Evolutionary conservation across 2,888 invertebrate genomes (phyloP).

Genomic region (Dolomedes plantarius): DNA sequence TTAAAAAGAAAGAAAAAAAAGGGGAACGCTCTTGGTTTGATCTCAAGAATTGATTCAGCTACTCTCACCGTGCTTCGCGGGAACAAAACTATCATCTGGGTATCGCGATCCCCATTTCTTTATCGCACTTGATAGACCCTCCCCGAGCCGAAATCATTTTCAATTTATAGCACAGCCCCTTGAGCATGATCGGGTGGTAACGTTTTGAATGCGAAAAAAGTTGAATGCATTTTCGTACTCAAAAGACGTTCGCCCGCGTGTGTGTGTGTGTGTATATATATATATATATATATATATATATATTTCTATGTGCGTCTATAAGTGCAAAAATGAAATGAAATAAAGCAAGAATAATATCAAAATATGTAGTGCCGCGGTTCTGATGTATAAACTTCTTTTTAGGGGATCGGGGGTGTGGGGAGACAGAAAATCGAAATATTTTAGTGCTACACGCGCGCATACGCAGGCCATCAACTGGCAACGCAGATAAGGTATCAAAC

Average conservation of each 20-base stretch:
- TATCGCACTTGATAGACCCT: too few species aligned
- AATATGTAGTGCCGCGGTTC: constrained; percentile 45
- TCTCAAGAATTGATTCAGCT: too few species aligned
- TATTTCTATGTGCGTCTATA: neutral
- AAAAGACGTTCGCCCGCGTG: constrained; percentile 9
- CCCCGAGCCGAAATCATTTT: neutral
- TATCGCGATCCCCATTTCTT: too few species aligned
- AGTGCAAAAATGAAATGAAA: constrained; percentile 39
- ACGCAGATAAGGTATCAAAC: constrained; percentile 50
- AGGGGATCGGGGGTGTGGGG: neutral
- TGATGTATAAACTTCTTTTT: constrained; percentile 2
- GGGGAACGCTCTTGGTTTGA: too few species aligned
- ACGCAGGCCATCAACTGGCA: constrained; percentile 41
- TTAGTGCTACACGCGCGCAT: constrained; percentile 47
- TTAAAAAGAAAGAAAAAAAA: too few species aligned
- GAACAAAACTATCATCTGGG: too few species aligned
- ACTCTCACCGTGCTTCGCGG: too few species aligned
- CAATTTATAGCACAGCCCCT: constrained; percentile 23
- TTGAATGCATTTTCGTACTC: constrained; percentile 16
- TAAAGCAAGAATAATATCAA: constrained; percentile 43
- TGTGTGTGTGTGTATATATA: too few species aligned
- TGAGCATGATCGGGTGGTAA: constrained; percentile 25
- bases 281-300: neutral
- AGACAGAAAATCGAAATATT: constrained; percentile 42
- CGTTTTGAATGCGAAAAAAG: constrained; percentile 45